Evolutionary conservation across 1,140 invertebrate species (phyloP), one percentile per base, ranked within the genome.

Genomic region (Conus betulinus): DNA sequence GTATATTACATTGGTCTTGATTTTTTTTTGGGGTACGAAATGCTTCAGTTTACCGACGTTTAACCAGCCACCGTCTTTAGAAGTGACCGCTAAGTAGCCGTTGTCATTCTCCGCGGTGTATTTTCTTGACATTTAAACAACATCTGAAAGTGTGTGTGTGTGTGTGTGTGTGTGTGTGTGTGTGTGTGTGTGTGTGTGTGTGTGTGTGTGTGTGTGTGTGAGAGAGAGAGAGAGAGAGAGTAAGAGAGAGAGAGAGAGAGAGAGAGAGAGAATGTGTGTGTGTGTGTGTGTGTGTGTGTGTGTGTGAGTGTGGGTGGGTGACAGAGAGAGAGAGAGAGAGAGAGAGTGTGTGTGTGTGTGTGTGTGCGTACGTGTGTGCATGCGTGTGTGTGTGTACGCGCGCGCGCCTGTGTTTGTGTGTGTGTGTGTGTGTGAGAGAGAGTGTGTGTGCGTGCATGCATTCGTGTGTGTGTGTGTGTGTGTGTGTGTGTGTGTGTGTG

Each of bases 211-310:
- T 71, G 63, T 3, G 15, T 71, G 63, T 71, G 63, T 71, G 63
- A 2, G 63, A 2, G 63, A 2, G 63, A 2, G 63, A 2, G 63
- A 1, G 39, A 1, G 39, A 1, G 39, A 1, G 39, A 1, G 39
- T 39, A 3, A 1, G 39, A 1, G 39, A 39, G 0, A 39, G 39
- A 39, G 39, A 39, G 39, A 39, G 39, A 39, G 39, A 39, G 39
- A 39, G 39, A 17, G 63, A 17, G 63, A 17, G 63, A 17, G 63
- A 17, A 3, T 71, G 63, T 71, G 63, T 71, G 63, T 71, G 63
- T 71, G 63, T 71, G 63, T 71, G 63, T 71, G 63, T 71, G 63
- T 71, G 63, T 71, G 63, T 71, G 63, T 71, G 63, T 71, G 63
- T 71, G 63, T 71, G 63, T 39, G 39, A 1, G 39, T 39, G 39